Percentiles rank a stretch among this genome's conserved stretches.
phyloP scores from a whole-genome alignment of 2,113 vertebrate genomes.

The Bucco capensis region DNA sequence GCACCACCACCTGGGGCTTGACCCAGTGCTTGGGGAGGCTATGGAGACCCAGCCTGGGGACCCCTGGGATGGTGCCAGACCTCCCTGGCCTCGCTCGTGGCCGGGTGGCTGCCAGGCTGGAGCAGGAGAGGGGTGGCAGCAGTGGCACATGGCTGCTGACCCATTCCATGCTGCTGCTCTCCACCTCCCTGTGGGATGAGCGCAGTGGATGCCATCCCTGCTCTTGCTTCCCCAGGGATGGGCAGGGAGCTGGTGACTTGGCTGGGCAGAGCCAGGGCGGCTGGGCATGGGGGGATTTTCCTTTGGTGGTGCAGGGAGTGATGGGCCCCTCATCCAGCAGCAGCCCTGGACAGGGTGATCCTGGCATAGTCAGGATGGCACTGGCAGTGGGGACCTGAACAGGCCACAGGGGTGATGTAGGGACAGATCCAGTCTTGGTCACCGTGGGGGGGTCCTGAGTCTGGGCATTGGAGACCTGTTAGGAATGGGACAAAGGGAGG shows the following conservation, averaged over 20 bases:
- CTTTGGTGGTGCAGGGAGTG: fast-evolving
- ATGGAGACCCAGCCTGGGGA: not conserved
- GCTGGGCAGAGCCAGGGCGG: fast-evolving
- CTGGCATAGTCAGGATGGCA: no score
- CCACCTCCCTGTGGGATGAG: not conserved
- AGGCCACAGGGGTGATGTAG: not conserved
- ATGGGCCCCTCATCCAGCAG: fast-evolving
- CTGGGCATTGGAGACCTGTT: not conserved
- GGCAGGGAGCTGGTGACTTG: not conserved
- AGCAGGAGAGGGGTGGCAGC: not conserved
- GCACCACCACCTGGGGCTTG: constrained; percentile 59
- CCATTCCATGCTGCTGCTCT: fast-evolving
- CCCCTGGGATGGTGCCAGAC: not conserved
- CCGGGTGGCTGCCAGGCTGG: not conserved
- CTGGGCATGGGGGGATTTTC: no score
- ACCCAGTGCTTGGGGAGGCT: constrained; percentile 39
- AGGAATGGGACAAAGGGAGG: not conserved
- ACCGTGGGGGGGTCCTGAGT: not conserved
- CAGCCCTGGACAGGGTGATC: not conserved
- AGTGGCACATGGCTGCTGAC: fast-evolving
- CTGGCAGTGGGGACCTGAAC: not conserved
- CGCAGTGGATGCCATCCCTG: not conserved
- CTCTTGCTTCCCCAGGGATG: not conserved
- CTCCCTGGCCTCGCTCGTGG: not conserved
- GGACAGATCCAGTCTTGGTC: not conserved